Evolutionary conservation across 2,113 vertebrate species (phyloP).

Genomic region (Montifringilla adamsi): DNA sequence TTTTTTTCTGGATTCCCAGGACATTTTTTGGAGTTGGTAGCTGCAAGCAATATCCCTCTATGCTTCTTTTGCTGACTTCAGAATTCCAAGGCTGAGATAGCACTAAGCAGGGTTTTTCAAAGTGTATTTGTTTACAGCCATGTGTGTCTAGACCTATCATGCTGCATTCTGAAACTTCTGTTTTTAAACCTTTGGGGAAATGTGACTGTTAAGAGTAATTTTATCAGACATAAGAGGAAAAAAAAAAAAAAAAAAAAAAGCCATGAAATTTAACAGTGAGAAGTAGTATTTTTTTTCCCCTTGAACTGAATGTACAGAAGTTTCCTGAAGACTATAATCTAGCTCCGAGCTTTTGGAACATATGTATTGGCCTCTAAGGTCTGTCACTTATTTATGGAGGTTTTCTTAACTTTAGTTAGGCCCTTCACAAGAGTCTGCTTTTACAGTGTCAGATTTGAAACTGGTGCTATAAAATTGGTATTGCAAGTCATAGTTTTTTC

Average conservation of each 20-base stretch:
- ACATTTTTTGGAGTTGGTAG: not conserved
- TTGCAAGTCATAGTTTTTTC: not conserved
- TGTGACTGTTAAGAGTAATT: not conserved
- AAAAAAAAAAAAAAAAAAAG: not conserved
- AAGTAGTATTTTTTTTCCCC: not conserved
- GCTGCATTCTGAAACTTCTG: not conserved
- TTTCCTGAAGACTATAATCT: not conserved
- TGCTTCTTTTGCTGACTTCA: not conserved
- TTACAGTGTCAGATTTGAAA: not conserved
- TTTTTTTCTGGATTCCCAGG: not conserved
- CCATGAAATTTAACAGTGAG: not conserved
- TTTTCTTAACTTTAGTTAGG: not conserved
- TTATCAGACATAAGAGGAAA: not conserved
- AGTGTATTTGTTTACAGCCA: not conserved
- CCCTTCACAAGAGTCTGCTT: not conserved
- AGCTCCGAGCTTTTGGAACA: not conserved
- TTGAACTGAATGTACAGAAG: not conserved
- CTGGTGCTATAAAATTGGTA: not conserved
- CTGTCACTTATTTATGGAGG: not conserved
- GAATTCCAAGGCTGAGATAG: not conserved
- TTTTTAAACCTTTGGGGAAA: not conserved
- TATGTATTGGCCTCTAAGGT: not conserved
- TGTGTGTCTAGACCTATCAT: not conserved
- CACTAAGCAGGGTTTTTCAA: not conserved
- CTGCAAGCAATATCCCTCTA: not conserved